A percentile compares a stretch with the other conserved stretches of the same genome.
Conservation (phyloP, 2,113 vertebrate species). For the Hucho hucho region DNA sequence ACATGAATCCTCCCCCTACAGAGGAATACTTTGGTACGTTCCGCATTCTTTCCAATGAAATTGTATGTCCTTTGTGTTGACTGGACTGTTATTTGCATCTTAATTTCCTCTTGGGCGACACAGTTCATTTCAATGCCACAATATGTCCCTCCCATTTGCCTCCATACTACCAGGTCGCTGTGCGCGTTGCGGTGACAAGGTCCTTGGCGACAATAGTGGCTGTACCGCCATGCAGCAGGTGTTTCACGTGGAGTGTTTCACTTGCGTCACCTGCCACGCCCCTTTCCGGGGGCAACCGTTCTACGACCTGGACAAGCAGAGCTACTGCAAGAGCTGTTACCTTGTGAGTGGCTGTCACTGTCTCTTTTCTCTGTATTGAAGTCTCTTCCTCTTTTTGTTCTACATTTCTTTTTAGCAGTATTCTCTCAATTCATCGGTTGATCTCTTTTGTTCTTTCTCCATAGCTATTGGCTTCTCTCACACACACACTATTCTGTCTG, state of each 20-base stretch:
- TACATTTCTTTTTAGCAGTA: background rate
- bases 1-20: constrained; percentile 82
- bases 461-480: background rate
- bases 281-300: constrained; percentile 85
- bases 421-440: background rate
- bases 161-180: constrained; percentile 71
- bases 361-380: background rate
- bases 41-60: background rate
- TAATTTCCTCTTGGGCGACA: background rate
- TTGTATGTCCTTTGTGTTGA: background rate
- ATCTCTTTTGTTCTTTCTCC: no score
- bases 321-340: constrained; percentile 88
- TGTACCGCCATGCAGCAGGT: constrained; percentile 89
- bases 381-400: background rate
- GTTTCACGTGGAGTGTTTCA: constrained; percentile 87
- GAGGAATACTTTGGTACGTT: constrained; percentile 86
- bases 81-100: background rate
- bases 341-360: constrained; percentile 72
- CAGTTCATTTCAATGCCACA: no score
- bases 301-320: constrained; percentile 87
- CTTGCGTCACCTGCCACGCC: constrained; percentile 81
- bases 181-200: constrained; percentile 83
- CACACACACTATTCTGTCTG: background rate
- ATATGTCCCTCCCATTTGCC: background rate
- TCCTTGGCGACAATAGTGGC: constrained; percentile 85